Evolutionary conservation across 2,888 invertebrate species (phyloP).

Genomic region (Melanostoma scalare): DNA sequence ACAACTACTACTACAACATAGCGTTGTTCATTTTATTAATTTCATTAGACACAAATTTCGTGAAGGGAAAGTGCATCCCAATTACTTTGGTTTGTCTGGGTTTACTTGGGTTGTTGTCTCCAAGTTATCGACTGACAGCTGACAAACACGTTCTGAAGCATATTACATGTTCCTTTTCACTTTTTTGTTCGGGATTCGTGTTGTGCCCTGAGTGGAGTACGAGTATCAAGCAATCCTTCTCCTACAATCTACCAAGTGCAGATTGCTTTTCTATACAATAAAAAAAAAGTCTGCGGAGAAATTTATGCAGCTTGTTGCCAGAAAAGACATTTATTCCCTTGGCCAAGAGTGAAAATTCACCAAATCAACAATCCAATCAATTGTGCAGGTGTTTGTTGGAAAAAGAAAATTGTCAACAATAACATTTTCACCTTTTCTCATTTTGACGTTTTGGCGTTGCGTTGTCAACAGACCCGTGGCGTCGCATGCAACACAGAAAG

Average conservation of each 20-base stretch:
- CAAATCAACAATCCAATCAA: conserved; percentile 28
- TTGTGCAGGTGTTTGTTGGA: conserved; percentile 58
- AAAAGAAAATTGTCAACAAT: conserved; percentile 65
- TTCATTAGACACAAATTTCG: conserved; percentile 56
- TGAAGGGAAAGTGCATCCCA: conserved; percentile 69
- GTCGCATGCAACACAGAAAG: too few relatives aligned
- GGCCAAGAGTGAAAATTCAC: conserved; percentile 62
- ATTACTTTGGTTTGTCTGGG: conserved; percentile 34
- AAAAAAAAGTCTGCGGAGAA: conserved; percentile 35
- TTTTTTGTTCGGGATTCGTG: conserved; percentile 28
- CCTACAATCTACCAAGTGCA: conserved; percentile 27
- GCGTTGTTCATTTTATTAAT: conserved; percentile 21
- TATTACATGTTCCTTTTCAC: conserved; percentile 62
- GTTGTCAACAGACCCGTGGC: neutral
- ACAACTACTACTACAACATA: neutral
- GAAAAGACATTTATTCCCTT: conserved; percentile 59
- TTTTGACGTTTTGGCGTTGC: conserved; percentile 2
- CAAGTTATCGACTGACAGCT: conserved; percentile 37
- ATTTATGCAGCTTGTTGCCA: conserved; percentile 46
- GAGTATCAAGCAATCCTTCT: conserved; percentile 54
- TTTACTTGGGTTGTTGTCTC: conserved; percentile 9
- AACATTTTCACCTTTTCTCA: conserved; percentile 31
- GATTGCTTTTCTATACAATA: conserved; percentile 9
- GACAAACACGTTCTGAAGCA: conserved; percentile 51
- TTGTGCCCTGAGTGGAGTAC: neutral